phyloP scores from a whole-genome alignment of 1,140 invertebrate species.

The Eueides isabella region DNA sequence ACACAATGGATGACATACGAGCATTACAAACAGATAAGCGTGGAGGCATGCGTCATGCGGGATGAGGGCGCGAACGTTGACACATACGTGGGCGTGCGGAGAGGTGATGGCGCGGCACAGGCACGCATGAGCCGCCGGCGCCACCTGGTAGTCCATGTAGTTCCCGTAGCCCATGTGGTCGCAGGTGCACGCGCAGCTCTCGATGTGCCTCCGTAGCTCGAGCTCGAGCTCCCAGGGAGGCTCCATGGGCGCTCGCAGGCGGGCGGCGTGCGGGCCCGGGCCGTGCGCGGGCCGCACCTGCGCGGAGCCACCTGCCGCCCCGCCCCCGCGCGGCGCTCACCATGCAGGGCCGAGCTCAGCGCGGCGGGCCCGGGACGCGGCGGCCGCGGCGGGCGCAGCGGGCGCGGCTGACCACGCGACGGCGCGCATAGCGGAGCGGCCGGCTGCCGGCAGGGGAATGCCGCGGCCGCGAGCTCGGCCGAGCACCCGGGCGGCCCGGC shows the following conservation, averaged over 20 bases:
- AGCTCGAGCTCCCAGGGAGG: slow-evolving; percentile 81
- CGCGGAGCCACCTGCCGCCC: slow-evolving; percentile 64
- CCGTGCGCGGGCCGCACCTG: slow-evolving; percentile 70
- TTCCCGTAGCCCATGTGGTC: slow-evolving; percentile 96
- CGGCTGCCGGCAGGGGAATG: slow-evolving; percentile 66
- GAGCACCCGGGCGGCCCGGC: slow-evolving; percentile 68
- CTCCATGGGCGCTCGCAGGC: slow-evolving; percentile 76
- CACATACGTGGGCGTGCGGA: slow-evolving; percentile 80
- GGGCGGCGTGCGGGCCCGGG: slow-evolving; percentile 64
- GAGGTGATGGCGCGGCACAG: slow-evolving; percentile 77
- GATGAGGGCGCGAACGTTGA: slow-evolving; percentile 42
- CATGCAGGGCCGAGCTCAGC: slow-evolving; percentile 57
- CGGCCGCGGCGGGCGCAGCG: slow-evolving; percentile 51
- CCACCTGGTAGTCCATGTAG: slow-evolving; percentile 94
- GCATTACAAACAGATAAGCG: slow-evolving; percentile 46
- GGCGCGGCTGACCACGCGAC: slow-evolving; percentile 51
- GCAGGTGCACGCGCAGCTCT: slow-evolving; percentile 93
- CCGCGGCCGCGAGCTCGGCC: slow-evolving; percentile 62
- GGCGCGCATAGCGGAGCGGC: slow-evolving; percentile 65
- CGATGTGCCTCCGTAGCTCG: slow-evolving; percentile 92
- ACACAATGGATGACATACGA: slow-evolving; percentile 44
- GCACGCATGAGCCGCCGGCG: slow-evolving; percentile 74
- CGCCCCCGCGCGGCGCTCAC: slow-evolving; percentile 60
- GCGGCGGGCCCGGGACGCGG: slow-evolving; percentile 51
- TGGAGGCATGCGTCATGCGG: slow-evolving; percentile 47